Evolutionary conservation across 2,113 vertebrate species (phyloP).

Genomic region (Ochotona princeps): DNA sequence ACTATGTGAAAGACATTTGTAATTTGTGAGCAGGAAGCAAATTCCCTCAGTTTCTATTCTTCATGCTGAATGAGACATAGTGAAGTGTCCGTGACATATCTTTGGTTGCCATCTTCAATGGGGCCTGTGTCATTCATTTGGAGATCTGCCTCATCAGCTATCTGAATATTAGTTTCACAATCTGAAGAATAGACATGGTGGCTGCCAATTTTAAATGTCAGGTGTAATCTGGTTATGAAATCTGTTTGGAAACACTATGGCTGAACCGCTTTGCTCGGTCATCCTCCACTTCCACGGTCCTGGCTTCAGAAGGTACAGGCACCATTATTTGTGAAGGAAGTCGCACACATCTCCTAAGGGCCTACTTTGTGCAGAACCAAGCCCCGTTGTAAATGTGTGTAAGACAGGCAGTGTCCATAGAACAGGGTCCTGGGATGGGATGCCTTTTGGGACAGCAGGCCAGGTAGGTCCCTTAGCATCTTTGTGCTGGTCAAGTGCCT

Average conservation of each 20-base stretch:
- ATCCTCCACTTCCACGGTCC: neutral
- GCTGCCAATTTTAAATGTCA: slow-evolving; percentile 72
- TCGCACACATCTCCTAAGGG: neutral
- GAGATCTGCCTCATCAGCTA: slow-evolving; percentile 66
- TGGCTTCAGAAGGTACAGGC: neutral
- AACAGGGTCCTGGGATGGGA: neutral
- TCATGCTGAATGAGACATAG: slow-evolving; percentile 21
- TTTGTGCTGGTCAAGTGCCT: neutral
- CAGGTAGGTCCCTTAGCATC: neutral
- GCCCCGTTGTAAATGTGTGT: neutral
- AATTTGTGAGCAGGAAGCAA: neutral
- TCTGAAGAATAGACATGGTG: slow-evolving; percentile 65
- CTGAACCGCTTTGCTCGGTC: neutral
- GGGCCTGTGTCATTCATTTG: slow-evolving; percentile 56
- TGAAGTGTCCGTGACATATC: neutral
- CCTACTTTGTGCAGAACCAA: neutral
- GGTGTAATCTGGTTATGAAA: slow-evolving; percentile 55
- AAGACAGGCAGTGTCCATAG: neutral
- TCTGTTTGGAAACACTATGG: slow-evolving; percentile 59
- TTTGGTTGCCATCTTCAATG: slow-evolving; percentile 65
- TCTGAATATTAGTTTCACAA: slow-evolving; percentile 79
- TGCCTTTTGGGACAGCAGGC: neutral
- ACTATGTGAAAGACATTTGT: neutral
- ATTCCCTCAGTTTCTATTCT: neutral
- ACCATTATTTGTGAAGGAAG: slow-evolving; percentile 13